Conservation (phyloP, 1,140 invertebrate genomes). For the Maniola jurtina region DNA sequence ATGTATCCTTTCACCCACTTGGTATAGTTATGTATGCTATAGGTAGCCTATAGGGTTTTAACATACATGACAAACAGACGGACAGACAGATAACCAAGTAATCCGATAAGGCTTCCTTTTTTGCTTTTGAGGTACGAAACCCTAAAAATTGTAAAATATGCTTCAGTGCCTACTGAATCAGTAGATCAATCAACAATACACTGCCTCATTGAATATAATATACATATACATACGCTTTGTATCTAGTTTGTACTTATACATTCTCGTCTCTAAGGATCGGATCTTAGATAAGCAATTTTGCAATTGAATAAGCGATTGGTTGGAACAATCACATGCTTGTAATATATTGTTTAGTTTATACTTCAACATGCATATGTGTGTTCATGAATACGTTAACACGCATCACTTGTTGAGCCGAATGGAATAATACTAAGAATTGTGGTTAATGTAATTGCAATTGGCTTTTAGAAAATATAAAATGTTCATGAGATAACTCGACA, state of each 20-base stretch:
- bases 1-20: no score
- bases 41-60: no score
- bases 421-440: slow-evolving; percentile 22
- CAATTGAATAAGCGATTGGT: slow-evolving; percentile 39
- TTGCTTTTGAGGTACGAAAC: no score
- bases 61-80: no score
- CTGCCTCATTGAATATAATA: background rate
- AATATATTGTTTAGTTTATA: slow-evolving; percentile 32
- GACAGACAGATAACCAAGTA: no score
- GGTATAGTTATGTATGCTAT: no score
- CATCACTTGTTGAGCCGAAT: slow-evolving; percentile 18
- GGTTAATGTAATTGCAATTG: slow-evolving; percentile 1
- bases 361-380: slow-evolving; percentile 27
- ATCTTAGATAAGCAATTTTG: slow-evolving; percentile 41
- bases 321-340: slow-evolving; percentile 36
- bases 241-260: slow-evolving; percentile 21
- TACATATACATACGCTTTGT: background rate
- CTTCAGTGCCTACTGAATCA: background rate
- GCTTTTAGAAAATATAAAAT: background rate
- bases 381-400: slow-evolving; percentile 26
- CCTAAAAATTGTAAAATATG: no score
- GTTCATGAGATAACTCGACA: no score
- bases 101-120: no score
- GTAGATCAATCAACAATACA: background rate
- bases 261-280: slow-evolving; percentile 29